Evolutionary conservation across 2,113 vertebrate species (phyloP), one percentile per base, ranked within the genome.

Genomic region (Artemisiospiza belli): DNA sequence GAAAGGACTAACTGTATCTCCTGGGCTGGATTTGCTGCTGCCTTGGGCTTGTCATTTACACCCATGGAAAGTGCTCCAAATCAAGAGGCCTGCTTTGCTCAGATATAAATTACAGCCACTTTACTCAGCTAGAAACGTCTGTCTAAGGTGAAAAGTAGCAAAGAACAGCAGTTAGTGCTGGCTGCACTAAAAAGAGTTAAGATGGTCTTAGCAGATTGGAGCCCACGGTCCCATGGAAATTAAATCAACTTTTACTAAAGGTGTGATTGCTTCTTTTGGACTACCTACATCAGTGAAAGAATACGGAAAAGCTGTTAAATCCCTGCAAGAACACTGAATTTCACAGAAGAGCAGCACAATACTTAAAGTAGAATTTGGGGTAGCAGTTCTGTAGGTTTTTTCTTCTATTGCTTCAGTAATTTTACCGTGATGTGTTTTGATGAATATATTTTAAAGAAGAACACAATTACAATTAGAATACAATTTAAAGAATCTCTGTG

Each of bases 11-110:
- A 43, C 64, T 59, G 5, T 54, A 77, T 76, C 84, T 87, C 51
- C 75, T 73, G 58, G 46, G 80, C 66, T 86, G 83, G 83, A 90
- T 88, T 66, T 88, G 82, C 75, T 67, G 90, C 68, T 93, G 85
- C 77, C 83, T 83, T 87, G 64, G 68, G 74, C 82, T 83, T 91
- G 84, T 85, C 91, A 90, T 94, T 91, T 83, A 83, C 68, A 87
- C 72, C 51, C 75, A 30, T 55, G 61, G 46, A 85, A 95, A 94
- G 78, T 58, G 70, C 70, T 95, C 91, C 90, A 79, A 75, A 87
- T 73, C 84, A 92, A 91, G 91, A 90, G 67, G 43, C 43, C 55
- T 43, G 46, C 66, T 90, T 74, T 74, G 33, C 78, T 76, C 78
- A 67, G 67, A 84, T 87, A 87, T 55, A 88, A 95, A 93, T 91